Percentiles rank a stretch among this genome's conserved stretches.
Evolutionary conservation across 2,888 invertebrate genomes (phyloP).

Genomic region (Petrolisthes manimaculis): DNA sequence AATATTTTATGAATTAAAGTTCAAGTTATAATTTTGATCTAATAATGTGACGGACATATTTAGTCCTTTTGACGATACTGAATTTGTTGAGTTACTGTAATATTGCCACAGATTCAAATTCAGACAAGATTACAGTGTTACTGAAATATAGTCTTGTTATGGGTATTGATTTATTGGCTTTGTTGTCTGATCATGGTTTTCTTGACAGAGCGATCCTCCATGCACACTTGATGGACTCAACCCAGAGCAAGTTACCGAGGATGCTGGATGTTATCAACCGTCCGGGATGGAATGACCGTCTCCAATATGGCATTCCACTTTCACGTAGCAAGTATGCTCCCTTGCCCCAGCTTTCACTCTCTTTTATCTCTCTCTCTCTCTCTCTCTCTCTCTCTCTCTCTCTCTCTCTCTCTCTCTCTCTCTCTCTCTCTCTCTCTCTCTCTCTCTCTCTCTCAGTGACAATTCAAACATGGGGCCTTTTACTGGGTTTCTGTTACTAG

Average conservation of each 20-base stretch:
- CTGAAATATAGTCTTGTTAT: too few relatives aligned
- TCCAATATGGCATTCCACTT: conserved; percentile 40
- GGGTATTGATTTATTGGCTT: too few relatives aligned
- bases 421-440: not conserved
- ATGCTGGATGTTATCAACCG: conserved; percentile 15
- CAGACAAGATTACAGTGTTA: too few relatives aligned
- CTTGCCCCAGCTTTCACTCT: not conserved
- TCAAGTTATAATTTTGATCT: too few relatives aligned
- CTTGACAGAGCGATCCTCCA: conserved; percentile 38
- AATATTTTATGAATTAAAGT: too few relatives aligned
- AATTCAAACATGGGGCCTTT: too few relatives aligned
- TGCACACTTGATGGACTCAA: conserved; percentile 36
- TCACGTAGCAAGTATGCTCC: conserved; percentile 14
- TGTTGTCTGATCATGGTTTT: not conserved
- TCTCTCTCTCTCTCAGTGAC: too few relatives aligned
- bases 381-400: conserved; percentile 8
- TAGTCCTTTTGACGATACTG: too few relatives aligned
- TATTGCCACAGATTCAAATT: too few relatives aligned
- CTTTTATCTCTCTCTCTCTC: not conserved
- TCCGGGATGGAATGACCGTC: conserved; percentile 21
- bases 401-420: conserved; percentile 18
- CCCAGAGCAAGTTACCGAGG: conserved; percentile 33
- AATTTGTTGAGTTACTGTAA: too few relatives aligned
- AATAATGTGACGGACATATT: too few relatives aligned
- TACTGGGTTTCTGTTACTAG: too few relatives aligned